Evolutionary conservation across 2,888 invertebrate genomes (phyloP), one percentile per base, ranked within the genome.

Genomic region (Drosophila colorata): DNA sequence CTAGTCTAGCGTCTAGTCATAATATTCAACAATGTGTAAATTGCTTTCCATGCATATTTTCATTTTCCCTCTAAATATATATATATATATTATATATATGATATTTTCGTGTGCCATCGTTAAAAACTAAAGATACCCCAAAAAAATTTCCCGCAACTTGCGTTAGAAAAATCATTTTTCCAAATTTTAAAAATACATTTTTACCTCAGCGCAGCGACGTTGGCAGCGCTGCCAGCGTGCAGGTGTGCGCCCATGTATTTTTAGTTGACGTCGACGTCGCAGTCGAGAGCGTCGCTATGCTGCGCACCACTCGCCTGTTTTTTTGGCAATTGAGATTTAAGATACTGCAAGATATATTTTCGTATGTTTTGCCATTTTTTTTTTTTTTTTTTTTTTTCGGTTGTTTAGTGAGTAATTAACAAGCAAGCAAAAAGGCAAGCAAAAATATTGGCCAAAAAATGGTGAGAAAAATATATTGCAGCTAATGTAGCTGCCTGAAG

Each of bases 351-450:
- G 18, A 72, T 66, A 56, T 59, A 51, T 74, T 61, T 65, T 37
- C 44, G 28, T 59, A 20, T 38, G 7, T 56, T 56, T 68, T 56
- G 16, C n/a, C 5, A 35, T 40, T 37, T 43, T 18, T 40, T 6
- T 46, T 5, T n/a, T 31, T 68, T 14, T 41, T 14, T 16, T 55
- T 18, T 31, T 57, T 44, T 68, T 64, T 70, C 69, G 70, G 69
- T 83, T 82, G 77, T 74, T 86, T 82, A 82, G 83, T 84, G 88
- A 88, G 88, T 84, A 88, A 84, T 84, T 88, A 84, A 88, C 72
- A 68, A 85, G 85, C 69, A 64, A 61, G 16, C 1, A 56, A 44
- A 40, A 57, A 49, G 16, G 28, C 28, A 47, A 37, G n/a, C 31
- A 37, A 48, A 49, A 33, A 51, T 40, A 23, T 33, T 25, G 56